A percentile compares a stretch with the other conserved stretches of the same genome.
Evolutionary conservation across 2,888 invertebrate species (phyloP).

Genomic region (Tinea pellionella): DNA sequence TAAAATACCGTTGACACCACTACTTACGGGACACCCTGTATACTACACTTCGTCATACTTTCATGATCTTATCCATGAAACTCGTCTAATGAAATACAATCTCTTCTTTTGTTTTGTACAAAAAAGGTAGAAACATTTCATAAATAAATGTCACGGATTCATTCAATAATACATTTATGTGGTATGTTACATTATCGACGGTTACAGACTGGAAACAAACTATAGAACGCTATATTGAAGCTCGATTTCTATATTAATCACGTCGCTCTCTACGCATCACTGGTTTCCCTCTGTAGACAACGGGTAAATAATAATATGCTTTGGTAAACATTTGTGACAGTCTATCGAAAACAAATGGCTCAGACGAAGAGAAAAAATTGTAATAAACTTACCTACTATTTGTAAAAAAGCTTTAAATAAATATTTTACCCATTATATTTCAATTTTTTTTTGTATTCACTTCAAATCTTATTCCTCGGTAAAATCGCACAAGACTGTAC

Average conservation of each 20-base stretch:
- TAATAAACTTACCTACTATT: background rate
- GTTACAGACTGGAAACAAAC: background rate
- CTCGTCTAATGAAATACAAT: too few species aligned
- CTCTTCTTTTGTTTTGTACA: too few species aligned
- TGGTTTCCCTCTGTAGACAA: constrained; percentile 14
- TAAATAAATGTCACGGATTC: too few species aligned
- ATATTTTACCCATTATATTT: background rate
- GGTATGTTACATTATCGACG: background rate
- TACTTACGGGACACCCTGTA: too few species aligned
- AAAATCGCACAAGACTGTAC: too few species aligned
- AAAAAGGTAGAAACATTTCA: too few species aligned
- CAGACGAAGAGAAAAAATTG: background rate
- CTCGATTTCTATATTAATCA: constrained; percentile 18
- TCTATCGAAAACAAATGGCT: constrained; percentile 3
- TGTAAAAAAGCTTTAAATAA: background rate
- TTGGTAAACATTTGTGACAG: constrained; percentile 2
- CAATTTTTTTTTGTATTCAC: too few species aligned
- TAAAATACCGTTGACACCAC: too few species aligned
- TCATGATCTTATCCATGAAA: too few species aligned
- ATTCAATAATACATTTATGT: background rate
- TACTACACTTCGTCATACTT: too few species aligned
- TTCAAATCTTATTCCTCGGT: too few species aligned
- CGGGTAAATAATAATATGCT: background rate
- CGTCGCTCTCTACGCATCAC: constrained; percentile 18
- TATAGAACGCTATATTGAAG: background rate